A percentile compares a stretch with the other conserved stretches of the same genome.
Conservation (phyloP, 2,888 invertebrate species). For the Nysson spinosus region DNA sequence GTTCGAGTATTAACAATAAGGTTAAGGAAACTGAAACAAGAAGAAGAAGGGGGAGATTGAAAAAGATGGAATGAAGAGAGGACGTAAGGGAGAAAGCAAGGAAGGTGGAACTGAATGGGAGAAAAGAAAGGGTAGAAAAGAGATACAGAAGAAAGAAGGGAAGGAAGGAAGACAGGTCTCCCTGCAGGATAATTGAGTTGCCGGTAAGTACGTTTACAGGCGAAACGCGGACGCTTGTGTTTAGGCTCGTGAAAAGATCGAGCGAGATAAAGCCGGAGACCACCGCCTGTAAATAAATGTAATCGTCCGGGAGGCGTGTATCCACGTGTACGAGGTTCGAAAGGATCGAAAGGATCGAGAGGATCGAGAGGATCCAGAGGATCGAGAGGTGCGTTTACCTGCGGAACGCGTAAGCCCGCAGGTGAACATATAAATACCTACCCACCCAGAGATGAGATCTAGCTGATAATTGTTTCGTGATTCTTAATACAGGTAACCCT, state of each 20-base stretch:
- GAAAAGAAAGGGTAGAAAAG: not conserved
- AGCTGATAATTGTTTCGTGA: constrained; percentile 29
- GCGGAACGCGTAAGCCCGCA: constrained; percentile 2
- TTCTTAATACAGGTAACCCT: not conserved
- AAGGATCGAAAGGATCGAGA: no score
- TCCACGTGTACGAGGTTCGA: constrained; percentile 6
- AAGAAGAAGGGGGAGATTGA: no score
- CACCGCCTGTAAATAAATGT: constrained; percentile 59
- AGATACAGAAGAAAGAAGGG: constrained; percentile 7
- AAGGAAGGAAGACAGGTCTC: constrained; percentile 3
- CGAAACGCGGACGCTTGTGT: constrained; percentile 53
- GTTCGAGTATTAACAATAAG: constrained; percentile 26
- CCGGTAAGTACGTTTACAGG: constrained; percentile 57
- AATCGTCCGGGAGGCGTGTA: constrained; percentile 40
- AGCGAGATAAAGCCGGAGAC: constrained; percentile 49
- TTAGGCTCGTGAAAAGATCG: constrained; percentile 54
- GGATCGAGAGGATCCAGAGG: not conserved
- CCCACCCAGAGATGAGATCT: constrained; percentile 26
- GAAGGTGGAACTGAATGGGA: no score
- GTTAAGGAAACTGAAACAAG: constrained; percentile 7
- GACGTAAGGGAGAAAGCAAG: no score
- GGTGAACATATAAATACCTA: constrained; percentile 10
- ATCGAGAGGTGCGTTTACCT: constrained; percentile 19
- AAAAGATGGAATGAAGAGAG: constrained; percentile 5
- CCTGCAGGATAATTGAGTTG: constrained; percentile 63